Base-by-base conservation (phyloP, 2,797 vertebrate genomes). In the Tokudaia tokunoshimensis region DNA sequence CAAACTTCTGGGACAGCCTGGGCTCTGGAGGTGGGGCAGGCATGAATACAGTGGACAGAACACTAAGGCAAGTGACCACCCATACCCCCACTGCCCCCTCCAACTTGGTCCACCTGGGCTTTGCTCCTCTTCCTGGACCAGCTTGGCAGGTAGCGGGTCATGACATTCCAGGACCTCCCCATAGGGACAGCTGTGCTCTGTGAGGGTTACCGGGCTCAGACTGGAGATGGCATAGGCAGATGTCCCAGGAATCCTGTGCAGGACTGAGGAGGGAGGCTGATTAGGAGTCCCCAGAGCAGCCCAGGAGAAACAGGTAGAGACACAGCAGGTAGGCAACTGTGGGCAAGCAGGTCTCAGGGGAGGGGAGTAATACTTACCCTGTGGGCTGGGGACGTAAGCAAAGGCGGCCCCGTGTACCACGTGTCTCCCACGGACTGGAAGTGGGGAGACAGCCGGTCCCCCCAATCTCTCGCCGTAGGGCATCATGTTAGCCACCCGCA, bases 111-210 rank as follows among this genome's bases (percentile, higher is more conserved):
- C 96, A 99, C 99, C 99, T 98, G 98, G 97, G 63, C 98, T 98
- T 94, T 96, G 94, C 96, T 98, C 97, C 90, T 98, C 97, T 0
- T 98, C 98, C 97, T 98, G 84, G 76, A 70, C 95, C 94, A 98
- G 72, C 96, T 99, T 98, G 84, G 97, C 80, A 29, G 96, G 97
- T 93, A 98, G 97, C 0, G 74, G 95, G 0, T 99, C 98, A 26
- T 97, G 97, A n/a, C 95, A 94, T 88, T 99, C 99, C 72, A 97
- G 97, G 97, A 98, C 98, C 96, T 99, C 98, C 74, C 97, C 96
- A 29, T 98, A 99, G 3, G 99, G 98, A 96, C 99, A 99, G 91
- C 98, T 96, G 92, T 98, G 99, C 91, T 99, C 99, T 2, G 98
- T 63, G 47, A 98, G 98, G 1, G 98, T 94, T 97, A 99, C 98